Conservation (phyloP, 2,113 vertebrate species). For the Sturnus vulgaris region DNA sequence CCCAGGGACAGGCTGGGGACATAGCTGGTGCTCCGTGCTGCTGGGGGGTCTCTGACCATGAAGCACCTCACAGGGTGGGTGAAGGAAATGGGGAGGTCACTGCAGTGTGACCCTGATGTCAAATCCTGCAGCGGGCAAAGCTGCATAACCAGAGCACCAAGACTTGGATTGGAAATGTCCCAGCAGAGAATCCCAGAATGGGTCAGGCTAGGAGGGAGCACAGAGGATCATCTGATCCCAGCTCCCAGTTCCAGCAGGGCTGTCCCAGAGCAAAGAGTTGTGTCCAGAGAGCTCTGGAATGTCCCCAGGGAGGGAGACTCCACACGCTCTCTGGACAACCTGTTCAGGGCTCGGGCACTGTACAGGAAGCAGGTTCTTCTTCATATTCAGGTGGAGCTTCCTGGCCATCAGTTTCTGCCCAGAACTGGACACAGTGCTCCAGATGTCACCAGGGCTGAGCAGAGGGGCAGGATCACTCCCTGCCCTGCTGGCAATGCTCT, state of each 20-base stretch:
- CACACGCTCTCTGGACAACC: not conserved
- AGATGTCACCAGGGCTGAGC: not conserved
- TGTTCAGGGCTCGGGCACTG: not conserved
- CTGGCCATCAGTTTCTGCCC: not conserved
- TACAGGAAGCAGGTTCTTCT: not conserved
- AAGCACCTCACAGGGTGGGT: fast-evolving
- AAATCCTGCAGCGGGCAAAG: not conserved
- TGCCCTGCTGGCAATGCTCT: not conserved
- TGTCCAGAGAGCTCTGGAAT: not conserved
- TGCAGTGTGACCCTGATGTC: fast-evolving
- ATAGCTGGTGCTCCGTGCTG: fast-evolving
- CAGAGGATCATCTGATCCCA: not conserved
- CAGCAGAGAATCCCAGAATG: not conserved
- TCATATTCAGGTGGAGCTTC: not conserved
- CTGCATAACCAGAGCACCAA: fast-evolving
- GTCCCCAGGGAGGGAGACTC: not conserved
- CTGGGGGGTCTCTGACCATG: fast-evolving
- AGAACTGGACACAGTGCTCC: not conserved
- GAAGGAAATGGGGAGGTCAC: fast-evolving
- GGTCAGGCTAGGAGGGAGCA: not conserved
- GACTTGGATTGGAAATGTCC: fast-evolving
- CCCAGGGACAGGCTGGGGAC: not conserved
- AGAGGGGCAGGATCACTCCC: not conserved
- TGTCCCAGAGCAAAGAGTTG: not conserved
- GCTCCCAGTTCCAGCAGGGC: not conserved